Evolutionary conservation across 2,113 vertebrate genomes (phyloP).

Genomic region (Isurus oxyrinchus): DNA sequence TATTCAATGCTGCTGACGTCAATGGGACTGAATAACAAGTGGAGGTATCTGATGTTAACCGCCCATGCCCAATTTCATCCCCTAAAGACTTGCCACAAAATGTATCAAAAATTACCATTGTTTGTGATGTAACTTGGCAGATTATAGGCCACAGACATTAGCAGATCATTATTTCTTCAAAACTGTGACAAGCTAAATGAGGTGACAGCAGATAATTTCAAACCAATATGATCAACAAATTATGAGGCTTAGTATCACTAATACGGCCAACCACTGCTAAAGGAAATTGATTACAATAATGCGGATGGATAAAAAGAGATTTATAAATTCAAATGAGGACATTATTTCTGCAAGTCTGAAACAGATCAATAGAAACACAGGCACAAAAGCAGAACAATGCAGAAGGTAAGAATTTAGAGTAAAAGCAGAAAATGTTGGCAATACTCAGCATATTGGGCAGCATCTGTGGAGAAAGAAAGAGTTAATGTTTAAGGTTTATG

Average conservation of each 20-base stretch:
- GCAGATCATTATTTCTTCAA: neutral
- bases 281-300: neutral
- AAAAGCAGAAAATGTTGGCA: neutral
- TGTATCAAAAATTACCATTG: neutral
- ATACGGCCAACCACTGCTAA: neutral
- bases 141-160: neutral
- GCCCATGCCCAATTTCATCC: neutral
- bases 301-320: neutral
- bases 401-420: neutral
- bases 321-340: neutral
- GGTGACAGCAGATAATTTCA: neutral
- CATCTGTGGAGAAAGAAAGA: neutral
- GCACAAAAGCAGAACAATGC: neutral
- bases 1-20: neutral
- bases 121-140: neutral
- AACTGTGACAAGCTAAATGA: neutral
- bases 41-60: neutral
- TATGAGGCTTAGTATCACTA: neutral
- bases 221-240: neutral
- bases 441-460: neutral
- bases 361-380: neutral
- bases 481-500: neutral
- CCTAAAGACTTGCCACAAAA: neutral
- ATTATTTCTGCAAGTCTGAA: neutral
- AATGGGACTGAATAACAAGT: too few species aligned